Base-by-base conservation (phyloP, 2,888 invertebrate genomes). In the Rhamnusium bicolor region DNA sequence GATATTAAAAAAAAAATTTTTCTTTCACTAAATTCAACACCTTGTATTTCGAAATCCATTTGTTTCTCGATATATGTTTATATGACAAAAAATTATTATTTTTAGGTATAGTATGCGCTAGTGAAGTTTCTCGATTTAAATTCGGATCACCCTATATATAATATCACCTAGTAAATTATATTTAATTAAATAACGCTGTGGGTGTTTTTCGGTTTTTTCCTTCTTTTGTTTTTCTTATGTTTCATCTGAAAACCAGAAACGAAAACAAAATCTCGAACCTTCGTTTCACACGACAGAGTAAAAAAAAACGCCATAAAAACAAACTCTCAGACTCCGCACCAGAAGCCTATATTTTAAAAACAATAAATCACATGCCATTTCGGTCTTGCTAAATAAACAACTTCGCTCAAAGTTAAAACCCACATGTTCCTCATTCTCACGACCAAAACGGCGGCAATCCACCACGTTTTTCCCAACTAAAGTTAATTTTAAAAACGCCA, bases 361-460 rank as follows among this genome's bases (percentile, higher is more conserved):
- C 65, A 71, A 76, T 76, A 76, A 76, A 76, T 76, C 76, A 74
- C 71, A 76, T 47, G 69, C 66, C 69, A 72, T 61, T 72, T 71
- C 69, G 61, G 68, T 71, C 71, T 76, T 66, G 76, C 76, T 74
- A 72, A 76, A 74, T 76, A 76, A 76, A 76, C 74, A 76, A 62
- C 72, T 71, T 73, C 56, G 71, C 62, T 67, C 67, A 69, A 53
- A 71, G 60, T 72, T 72, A 46, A 61, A 61, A 56, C 62, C 47
- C 74, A 76, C 73, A 76, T 76, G 73, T 76, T 74, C 63, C 69
- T 72, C 51, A 58, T 73, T 73, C 51, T 60, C 63, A 60, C 51
- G 56, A 21, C 53, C 16, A n/a, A 63, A 63, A 21, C 60, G 68
- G 49, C 68, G 68, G 68, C 68, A 40, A 51, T 68, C 47, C 51